Percentiles rank a stretch among this genome's conserved stretches.
These are phyloP conservation scores for Myotis planiceps DNA, from an alignment of 2,797 vertebrate species.

Conservation along the genomic window DNA sequence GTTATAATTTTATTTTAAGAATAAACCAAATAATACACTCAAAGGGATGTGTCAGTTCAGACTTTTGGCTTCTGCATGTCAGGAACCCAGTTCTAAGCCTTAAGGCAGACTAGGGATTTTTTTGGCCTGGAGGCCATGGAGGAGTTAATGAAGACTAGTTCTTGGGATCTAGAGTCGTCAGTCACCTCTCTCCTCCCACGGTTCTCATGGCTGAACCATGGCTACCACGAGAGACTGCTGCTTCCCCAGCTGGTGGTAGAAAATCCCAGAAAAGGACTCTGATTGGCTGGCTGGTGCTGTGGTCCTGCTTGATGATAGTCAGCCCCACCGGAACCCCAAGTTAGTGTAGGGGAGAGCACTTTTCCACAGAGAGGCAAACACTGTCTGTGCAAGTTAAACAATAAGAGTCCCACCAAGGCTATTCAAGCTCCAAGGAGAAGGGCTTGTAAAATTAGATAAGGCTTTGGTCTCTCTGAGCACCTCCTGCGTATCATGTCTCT, in stretches of 20 bases:
- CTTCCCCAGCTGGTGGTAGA: neutral
- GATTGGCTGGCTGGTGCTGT: neutral
- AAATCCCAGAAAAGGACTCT: neutral
- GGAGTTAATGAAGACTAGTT: neutral
- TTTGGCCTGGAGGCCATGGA: neutral
- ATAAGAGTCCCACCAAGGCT: neutral
- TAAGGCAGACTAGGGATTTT: neutral
- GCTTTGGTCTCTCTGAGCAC: neutral
- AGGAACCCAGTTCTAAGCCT: neutral
- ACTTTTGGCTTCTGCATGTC: neutral
- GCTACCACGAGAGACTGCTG: neutral
- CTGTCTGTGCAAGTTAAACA: neutral
- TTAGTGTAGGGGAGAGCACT: no score
- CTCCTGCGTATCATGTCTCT: fast-evolving
- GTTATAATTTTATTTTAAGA: neutral
- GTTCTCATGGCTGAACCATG: neutral
- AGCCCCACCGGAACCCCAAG: neutral
- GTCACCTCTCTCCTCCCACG: neutral
- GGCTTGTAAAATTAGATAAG: neutral
- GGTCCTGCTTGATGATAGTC: neutral
- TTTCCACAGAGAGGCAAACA: no score
- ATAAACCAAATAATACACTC: neutral
- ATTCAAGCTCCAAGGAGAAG: neutral
- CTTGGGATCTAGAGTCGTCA: neutral
- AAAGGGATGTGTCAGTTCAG: neutral